Evolutionary conservation across 2,113 vertebrate genomes (phyloP), one percentile per base, ranked within the genome.

Genomic region (Vidua chalybeata): DNA sequence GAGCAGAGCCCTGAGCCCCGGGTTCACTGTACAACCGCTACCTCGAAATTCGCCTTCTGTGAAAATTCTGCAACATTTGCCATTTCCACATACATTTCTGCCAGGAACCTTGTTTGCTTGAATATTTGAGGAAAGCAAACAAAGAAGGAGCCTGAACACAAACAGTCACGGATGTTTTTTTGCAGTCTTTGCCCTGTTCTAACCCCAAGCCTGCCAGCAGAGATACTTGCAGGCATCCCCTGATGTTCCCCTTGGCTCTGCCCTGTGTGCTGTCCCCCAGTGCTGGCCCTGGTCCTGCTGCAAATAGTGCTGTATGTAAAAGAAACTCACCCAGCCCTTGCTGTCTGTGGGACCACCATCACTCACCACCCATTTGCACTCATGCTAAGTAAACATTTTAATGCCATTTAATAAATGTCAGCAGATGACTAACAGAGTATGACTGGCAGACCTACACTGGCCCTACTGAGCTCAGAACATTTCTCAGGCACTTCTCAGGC

Each of bases 101-200:
- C 90, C 93, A 92, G 88, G 56, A 94, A 27, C 43, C 7, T 72
- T 94, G 68, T 94, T 95, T 93, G 88, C 83, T 61, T 68, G 85
- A 63, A 69, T 81, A 89, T 93, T 89, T 90, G 85, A 93, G 92
- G 83, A 95, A 90, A 94, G 93, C 83, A 94, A 97, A 96, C 88
- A 95, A 52, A 87, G 71, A 86, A 92, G 41, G 45, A 92, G 55
- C 73, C 68, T 33, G 92, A 95, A 82, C 90, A 92, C 88, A 95
- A 77, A 88, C 30, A 69, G 62, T 78, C 52, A 37, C 2, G 49
- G 28, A 28, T 35, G 0, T 3, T 90, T 90, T 94, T 68, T 66
- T 33, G 11, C 68, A 72, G 56, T 86, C 49, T 89, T 74, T 93
- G 73, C n/a, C 73, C 66, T 12, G 2, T 84, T 75, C 52, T 92